A percentile compares a stretch with the other conserved stretches of the same genome.
Conservation (phyloP, 2,888 invertebrate species). For the Drosophila dives region DNA sequence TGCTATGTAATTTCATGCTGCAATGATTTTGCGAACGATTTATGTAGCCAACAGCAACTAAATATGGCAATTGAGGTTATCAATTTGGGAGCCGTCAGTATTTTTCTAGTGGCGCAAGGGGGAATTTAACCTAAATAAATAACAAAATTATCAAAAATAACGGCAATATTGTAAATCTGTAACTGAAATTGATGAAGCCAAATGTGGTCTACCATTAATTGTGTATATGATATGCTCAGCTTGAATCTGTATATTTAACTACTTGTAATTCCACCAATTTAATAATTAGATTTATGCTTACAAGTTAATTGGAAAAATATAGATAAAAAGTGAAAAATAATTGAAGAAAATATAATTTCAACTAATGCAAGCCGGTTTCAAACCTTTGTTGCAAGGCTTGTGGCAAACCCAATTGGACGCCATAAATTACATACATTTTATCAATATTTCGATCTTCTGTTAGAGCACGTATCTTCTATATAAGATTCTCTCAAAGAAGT, state of each 20-base stretch:
- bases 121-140: neutral
- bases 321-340: neutral
- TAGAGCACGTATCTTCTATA: neutral
- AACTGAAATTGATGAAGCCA: neutral
- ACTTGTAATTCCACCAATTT: neutral
- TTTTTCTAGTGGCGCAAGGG: constrained; percentile 1
- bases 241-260: neutral
- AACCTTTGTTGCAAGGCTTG: neutral
- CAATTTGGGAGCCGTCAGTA: constrained; percentile 41
- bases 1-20: constrained; percentile 70
- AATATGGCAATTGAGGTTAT: constrained; percentile 59
- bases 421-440: neutral
- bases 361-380: neutral
- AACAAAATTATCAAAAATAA: neutral
- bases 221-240: neutral
- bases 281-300: neutral
- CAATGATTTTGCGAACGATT: constrained; percentile 53
- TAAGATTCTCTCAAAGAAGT: neutral
- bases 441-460: neutral
- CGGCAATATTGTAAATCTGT: neutral
- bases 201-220: neutral
- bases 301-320: neutral
- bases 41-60: constrained; percentile 28
- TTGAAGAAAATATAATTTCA: neutral
- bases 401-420: neutral